Evolutionary conservation across 2,888 invertebrate species (phyloP).

Genomic region (Acleris literana): DNA sequence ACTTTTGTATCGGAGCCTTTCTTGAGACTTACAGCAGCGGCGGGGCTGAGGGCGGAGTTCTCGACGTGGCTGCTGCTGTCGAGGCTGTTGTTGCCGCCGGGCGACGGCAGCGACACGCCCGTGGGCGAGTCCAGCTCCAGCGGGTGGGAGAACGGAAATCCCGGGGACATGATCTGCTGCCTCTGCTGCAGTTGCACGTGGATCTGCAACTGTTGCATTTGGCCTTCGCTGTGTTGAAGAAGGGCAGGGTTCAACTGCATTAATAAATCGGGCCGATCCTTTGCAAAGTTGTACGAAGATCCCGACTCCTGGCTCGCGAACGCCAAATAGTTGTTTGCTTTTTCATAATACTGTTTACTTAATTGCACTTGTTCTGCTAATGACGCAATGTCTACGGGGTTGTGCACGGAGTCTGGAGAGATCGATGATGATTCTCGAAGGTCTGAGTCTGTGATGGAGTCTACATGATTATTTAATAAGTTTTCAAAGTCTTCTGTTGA

Average conservation of each 20-base stretch:
- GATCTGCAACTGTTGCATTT: conserved; percentile 86
- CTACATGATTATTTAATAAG: conserved; percentile 89
- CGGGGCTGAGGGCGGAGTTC: conserved; percentile 84
- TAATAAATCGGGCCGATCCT: conserved; percentile 85
- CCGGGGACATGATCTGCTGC: conserved; percentile 84
- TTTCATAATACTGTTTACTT: conserved; percentile 82
- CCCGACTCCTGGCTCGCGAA: conserved; percentile 78
- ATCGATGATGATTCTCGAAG: conserved; percentile 89
- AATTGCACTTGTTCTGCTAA: conserved; percentile 90
- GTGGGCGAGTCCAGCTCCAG: conserved; percentile 90
- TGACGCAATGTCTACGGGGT: conserved; percentile 88
- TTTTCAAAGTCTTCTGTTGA: conserved; percentile 90
- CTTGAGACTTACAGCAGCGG: conserved; percentile 87
- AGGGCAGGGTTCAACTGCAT: conserved; percentile 84
- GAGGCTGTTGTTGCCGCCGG: conserved; percentile 88
- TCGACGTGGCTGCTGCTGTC: conserved; percentile 86
- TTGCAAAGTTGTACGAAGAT: conserved; percentile 84
- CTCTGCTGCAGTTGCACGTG: conserved; percentile 89
- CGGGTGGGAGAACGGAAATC: conserved; percentile 86
- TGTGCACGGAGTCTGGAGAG: conserved; percentile 86
- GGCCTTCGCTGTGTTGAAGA: conserved; percentile 82
- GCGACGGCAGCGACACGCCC: conserved; percentile 91
- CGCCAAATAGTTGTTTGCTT: conserved; percentile 72
- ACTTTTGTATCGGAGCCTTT: conserved; percentile 85
- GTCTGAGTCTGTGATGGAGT: conserved; percentile 86